Conservation (phyloP, 2,797 vertebrate species). For the Lacerta agilis region DNA sequence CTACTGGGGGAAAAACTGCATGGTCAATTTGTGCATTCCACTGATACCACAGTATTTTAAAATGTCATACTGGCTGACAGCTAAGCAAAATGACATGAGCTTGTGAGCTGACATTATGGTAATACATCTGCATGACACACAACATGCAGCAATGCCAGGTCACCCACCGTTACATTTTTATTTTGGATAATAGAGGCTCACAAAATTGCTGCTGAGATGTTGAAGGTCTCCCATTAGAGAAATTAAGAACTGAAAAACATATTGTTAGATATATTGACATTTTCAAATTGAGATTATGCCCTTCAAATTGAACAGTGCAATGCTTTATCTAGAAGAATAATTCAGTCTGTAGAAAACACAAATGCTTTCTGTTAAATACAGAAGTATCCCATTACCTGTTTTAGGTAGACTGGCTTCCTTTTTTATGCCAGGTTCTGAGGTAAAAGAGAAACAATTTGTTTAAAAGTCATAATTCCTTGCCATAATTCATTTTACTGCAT, state of each 20-base stretch:
- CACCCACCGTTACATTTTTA: conserved; percentile 29
- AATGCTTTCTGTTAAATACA: background rate
- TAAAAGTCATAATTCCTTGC: background rate
- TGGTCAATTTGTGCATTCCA: conserved; percentile 42
- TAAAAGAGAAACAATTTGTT: background rate
- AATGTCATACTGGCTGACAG: conserved; percentile 45
- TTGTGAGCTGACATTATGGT: background rate
- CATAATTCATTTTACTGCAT: background rate
- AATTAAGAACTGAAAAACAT: background rate
- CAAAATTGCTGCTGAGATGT: background rate
- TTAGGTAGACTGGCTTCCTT: background rate
- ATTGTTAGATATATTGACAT: background rate
- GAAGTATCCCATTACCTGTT: background rate
- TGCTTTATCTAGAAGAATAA: background rate
- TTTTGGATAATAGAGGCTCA: background rate
- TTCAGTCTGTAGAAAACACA: background rate
- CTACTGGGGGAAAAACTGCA: background rate
- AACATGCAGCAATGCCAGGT: background rate
- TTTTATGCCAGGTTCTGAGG: background rate
- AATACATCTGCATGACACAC: background rate
- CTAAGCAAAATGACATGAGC: background rate
- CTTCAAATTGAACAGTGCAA: background rate
- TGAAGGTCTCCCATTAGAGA: background rate
- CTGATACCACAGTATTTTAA: conserved; percentile 39
- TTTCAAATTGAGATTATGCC: background rate